Evolutionary conservation across 1,140 invertebrate species (phyloP).

Genomic region (Pseudomyrmex cubaensis): DNA sequence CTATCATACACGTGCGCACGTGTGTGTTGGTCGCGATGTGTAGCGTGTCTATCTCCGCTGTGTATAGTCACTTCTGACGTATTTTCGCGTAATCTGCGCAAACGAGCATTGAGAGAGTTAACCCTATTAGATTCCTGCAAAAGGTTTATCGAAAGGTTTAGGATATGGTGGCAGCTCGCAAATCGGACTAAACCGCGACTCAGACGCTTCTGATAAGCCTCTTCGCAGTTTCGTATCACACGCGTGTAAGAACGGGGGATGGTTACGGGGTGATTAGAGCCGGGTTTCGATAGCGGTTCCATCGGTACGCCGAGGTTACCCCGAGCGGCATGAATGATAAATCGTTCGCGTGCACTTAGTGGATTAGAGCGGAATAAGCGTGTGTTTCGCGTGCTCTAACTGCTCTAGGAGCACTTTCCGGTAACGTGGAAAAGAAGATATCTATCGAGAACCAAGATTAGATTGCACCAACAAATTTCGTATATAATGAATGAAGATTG

Average conservation of each 20-base stretch:
- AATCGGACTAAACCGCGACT: constrained; percentile 32
- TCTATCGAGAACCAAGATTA: constrained; percentile 10
- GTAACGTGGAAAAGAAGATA: constrained; percentile 12
- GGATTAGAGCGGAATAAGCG: constrained; percentile 36
- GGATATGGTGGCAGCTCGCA: constrained; percentile 45
- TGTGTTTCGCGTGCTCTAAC: constrained; percentile 3
- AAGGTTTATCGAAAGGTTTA: constrained; percentile 54
- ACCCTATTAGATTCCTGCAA: constrained; percentile 72
- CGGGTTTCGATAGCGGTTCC: constrained; percentile 47
- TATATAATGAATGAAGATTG: not conserved
- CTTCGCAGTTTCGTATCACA: constrained; percentile 28
- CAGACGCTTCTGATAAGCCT: constrained; percentile 29
- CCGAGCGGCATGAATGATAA: constrained; percentile 54
- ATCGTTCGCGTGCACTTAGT: constrained; percentile 50
- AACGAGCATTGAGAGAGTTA: constrained; percentile 59
- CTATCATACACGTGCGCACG: not conserved
- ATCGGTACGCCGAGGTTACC: constrained; percentile 43
- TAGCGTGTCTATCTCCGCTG: constrained; percentile 10
- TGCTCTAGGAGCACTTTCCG: not conserved
- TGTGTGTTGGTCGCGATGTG: constrained; percentile 66
- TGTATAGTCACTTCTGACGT: constrained; percentile 58
- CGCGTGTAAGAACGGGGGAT: constrained; percentile 28
- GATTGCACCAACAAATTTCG: constrained; percentile 2
- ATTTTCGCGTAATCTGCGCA: constrained; percentile 73
- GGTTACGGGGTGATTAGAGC: constrained; percentile 8